Conservation (phyloP, 2,113 vertebrate genomes). For the Zosterops pallidus region DNA sequence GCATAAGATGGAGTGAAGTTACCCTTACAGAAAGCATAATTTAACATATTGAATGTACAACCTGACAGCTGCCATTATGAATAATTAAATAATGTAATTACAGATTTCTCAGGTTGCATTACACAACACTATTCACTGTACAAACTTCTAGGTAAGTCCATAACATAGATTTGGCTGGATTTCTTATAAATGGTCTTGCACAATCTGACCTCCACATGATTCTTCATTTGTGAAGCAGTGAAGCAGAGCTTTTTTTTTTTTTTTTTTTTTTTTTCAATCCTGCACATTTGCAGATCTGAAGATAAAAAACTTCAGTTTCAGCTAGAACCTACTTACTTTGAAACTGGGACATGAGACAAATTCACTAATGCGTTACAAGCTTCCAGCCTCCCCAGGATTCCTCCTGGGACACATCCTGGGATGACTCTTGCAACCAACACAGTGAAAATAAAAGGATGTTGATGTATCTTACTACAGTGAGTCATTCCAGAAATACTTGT, state of each 20-base stretch:
- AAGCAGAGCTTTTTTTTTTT: not conserved
- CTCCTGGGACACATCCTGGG: not conserved
- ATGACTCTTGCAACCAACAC: not conserved
- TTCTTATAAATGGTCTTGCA: not conserved
- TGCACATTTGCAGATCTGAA: not conserved
- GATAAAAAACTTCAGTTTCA: not conserved
- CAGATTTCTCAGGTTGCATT: not conserved
- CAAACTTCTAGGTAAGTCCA: not conserved
- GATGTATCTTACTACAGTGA: not conserved
- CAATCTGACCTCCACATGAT: not conserved
- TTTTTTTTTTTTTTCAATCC: not conserved
- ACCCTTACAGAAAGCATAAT: constrained; percentile 1
- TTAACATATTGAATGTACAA: not conserved
- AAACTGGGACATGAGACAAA: not conserved
- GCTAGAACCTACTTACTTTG: not conserved
- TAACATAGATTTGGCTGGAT: not conserved
- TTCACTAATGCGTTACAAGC: not conserved
- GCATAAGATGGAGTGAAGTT: not conserved
- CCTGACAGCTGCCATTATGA: not conserved
- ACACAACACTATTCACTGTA: not conserved
- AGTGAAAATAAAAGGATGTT: not conserved
- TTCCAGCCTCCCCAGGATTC: not conserved
- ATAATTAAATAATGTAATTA: constrained; percentile 27
- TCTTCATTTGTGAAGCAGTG: not conserved
- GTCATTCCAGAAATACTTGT: not conserved